Evolutionary conservation across 1,140 invertebrate genomes (phyloP).

Genomic region (Drosophila neocordata): DNA sequence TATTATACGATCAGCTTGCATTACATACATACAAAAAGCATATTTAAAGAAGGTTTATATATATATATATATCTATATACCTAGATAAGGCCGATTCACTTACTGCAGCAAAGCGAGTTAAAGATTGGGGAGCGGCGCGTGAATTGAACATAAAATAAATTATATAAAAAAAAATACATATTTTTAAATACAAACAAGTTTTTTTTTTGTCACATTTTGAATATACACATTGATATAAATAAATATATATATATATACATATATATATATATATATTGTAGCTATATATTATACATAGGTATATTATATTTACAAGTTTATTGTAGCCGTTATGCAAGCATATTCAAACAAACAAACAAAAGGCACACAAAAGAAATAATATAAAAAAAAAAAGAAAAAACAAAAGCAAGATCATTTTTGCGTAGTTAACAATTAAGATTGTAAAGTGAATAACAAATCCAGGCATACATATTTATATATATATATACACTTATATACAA

Average conservation of each 20-base stretch:
- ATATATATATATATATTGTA: slow-evolving; percentile 53
- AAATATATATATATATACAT: slow-evolving; percentile 47
- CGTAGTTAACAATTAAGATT: slow-evolving; percentile 73
- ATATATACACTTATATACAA: slow-evolving; percentile 72
- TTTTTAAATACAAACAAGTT: slow-evolving; percentile 68
- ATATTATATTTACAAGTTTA: slow-evolving; percentile 60
- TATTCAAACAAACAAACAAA: slow-evolving; percentile 42
- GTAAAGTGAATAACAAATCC: slow-evolving; percentile 67
- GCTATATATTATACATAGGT: slow-evolving; percentile 44
- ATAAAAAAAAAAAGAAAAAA: slow-evolving; percentile 28
- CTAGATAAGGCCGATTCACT: slow-evolving; percentile 38
- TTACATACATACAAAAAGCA: slow-evolving; percentile 48
- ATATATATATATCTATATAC: slow-evolving; percentile 19
- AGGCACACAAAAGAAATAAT: slow-evolving; percentile 46
- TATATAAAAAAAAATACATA: slow-evolving; percentile 52
- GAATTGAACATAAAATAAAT: slow-evolving; percentile 35
- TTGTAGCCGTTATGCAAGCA: slow-evolving; percentile 71
- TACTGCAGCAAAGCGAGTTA: slow-evolving; percentile 18
- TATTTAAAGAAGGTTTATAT: slow-evolving; percentile 53
- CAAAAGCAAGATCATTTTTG: slow-evolving; percentile 56
- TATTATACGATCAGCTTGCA: slow-evolving; percentile 53
- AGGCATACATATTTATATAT: slow-evolving; percentile 73
- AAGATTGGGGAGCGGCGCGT: slow-evolving; percentile 37
- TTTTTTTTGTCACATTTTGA: slow-evolving; percentile 75
- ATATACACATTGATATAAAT: slow-evolving; percentile 71